phyloP scores from a whole-genome alignment of 2,888 invertebrate genomes.

The Pediacus dermestoides region DNA sequence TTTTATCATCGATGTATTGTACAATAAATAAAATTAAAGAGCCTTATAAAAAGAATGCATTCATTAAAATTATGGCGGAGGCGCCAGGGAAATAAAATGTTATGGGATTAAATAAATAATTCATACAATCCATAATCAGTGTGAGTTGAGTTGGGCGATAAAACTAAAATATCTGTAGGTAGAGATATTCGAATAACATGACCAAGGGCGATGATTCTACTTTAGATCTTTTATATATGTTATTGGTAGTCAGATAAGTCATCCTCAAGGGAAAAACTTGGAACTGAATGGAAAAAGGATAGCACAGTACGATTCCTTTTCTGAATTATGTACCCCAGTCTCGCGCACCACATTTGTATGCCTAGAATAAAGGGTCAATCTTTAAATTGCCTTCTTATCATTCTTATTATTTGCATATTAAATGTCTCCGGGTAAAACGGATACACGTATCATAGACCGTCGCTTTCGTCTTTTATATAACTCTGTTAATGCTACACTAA shows the following conservation, averaged over 20 bases:
- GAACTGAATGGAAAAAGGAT: slow-evolving; percentile 23
- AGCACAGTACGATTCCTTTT: slow-evolving; percentile 25
- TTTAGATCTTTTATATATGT: slow-evolving; percentile 25
- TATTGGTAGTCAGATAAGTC: slow-evolving; percentile 32
- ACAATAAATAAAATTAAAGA: too few relatives aligned
- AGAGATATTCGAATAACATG: slow-evolving; percentile 1
- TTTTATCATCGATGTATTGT: too few relatives aligned
- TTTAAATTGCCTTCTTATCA: slow-evolving; percentile 29
- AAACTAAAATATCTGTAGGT: too few relatives aligned
- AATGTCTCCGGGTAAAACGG: slow-evolving; percentile 27
- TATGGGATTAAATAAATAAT: too few relatives aligned
- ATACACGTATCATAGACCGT: slow-evolving; percentile 7
- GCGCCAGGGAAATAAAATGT: too few relatives aligned
- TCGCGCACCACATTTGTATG: slow-evolving; percentile 34
- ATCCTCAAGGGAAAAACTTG: slow-evolving; percentile 28
- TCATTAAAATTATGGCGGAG: too few relatives aligned
- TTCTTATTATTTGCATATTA: slow-evolving; percentile 29
- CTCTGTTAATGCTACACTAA: slow-evolving; percentile 1
- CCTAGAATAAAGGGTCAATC: slow-evolving; percentile 33
- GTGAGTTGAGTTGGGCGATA: too few relatives aligned
- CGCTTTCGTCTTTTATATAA: slow-evolving; percentile 2
- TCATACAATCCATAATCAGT: too few relatives aligned
- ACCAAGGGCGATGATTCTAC: neutral
- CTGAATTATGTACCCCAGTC: slow-evolving; percentile 34
- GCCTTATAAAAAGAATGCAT: too few relatives aligned